Base-by-base conservation (phyloP, 2,113 vertebrate genomes). In the Theristicus caerulescens region DNA sequence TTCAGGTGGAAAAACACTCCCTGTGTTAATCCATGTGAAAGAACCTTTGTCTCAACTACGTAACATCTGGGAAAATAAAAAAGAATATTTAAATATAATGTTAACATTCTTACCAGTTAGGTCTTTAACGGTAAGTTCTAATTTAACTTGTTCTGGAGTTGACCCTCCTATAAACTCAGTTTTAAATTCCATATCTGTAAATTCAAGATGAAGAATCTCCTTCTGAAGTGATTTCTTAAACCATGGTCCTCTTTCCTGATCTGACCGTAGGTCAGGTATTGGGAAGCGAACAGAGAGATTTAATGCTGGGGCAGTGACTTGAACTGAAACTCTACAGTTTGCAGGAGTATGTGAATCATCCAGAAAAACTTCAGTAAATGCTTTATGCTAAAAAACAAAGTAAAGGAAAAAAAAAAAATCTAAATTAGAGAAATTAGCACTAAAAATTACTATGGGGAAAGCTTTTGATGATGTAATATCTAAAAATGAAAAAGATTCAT, bases 221-320 rank as follows among this genome's bases (percentile, higher is more conserved):
- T 99, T 99, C 97, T 99, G 99, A 92, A 99, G 98, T 0, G 99
- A 99, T 96, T 99, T 99, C 96, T 99, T 99, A 97, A 99, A 99
- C 99, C 99, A 99, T 1, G 99, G 99, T 72, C 99, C 99, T 92
- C 99, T 97, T 95, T 99, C 99, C 95, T 99, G 99, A 97, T 99
- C 99, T 34, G 99, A 99, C 31, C 99, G 98, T 58, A 99, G 98
- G 96, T 99, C 99, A 34, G 99, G 99, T 95, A 99, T 99, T 19
- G 99, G 99, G 90, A 99, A 99, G 32, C 99, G 99, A 82, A 99
- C 97, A 19, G 98, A 98, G 57, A 99, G 98, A 71, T 98, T 98
- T 82, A 99, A 97, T 8, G 98, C 81, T 10, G 99, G 99, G 3
- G 99, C 98, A 44, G 95, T 98, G 38, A 99, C 97, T 42, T 99